Evolutionary conservation across 1,140 invertebrate genomes (phyloP), one percentile per base, ranked within the genome.

Genomic region (Pachypeltis micranthus): DNA sequence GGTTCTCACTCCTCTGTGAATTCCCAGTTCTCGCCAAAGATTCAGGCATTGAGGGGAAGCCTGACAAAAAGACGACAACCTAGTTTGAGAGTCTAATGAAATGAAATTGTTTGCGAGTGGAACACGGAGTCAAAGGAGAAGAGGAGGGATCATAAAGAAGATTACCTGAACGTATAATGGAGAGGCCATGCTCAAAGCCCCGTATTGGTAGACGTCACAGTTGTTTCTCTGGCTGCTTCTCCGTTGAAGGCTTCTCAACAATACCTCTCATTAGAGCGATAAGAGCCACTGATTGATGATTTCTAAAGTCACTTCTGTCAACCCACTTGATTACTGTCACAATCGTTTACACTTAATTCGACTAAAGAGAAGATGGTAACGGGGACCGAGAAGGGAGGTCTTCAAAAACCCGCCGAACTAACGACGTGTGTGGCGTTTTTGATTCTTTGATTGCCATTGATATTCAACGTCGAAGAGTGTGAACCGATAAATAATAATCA

Each of bases 241-340:
- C 34, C 34, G n/a, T 39, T 39, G 34, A 39, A 39, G 34, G 34
- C 34, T n/a, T n/a, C 7, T n/a, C 7, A 7, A 51, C 47, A 51
- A 51, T 51, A 51, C 47, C 4, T 10, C 47, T 51, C 47, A 51
- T 51, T 51, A 51, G 47, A 51, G 47, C 47, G 47, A 51, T 51
- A 51, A 51, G 47, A 16, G 47, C 47, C 47, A 51, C 47, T 51
- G 47, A 51, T 51, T 51, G 47, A 51, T 51, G 47, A 21, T 51
- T 51, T 51, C 47, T 14, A 51, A 51, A 51, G 47, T 21, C 47
- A 51, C 47, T 51, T 51, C 47, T 51, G 47, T 51, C 47, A 51
- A 51, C 47, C 47, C 47, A 51, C 47, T 51, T 51, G 47, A 51
- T 51, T 51, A 51, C 47, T 51, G 47, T 51, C 47, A 51, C 47